Base-by-base conservation (phyloP, 2,113 vertebrate genomes). In the Dryoscopus gambensis region DNA sequence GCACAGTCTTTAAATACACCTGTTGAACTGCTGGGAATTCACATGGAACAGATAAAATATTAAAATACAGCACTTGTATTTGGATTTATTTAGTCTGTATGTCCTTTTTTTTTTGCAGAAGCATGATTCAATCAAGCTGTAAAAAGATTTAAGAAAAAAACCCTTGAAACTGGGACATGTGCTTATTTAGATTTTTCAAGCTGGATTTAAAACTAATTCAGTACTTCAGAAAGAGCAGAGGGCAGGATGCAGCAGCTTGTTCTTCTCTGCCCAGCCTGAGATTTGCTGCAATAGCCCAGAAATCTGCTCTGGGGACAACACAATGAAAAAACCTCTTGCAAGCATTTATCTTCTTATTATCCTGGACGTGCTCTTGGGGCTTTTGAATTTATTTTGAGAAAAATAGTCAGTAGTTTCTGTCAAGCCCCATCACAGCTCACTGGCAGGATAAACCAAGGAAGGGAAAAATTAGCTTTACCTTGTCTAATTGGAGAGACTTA, bases 291-390 rank as follows among this genome's bases (percentile, higher is more conserved):
- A 14, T 1, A n/a, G 21, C 12, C 74, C 25, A 69, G 40, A 78
- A 39, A 55, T 31, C 40, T 68, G 35, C 52, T 59, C 63, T 24
- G 28, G 49, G n/a, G 23, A 19, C 37, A 60, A 13, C 3, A 22
- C 8, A 27, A 7, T 8, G 21, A 7, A 42, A 78, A 64, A 68
- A 7, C 4, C 12, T 82, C 37, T 44, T 59, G 19, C 15, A 47
- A 44, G 42, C 19, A 5, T 63, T 88, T 65, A 17, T 69, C 60
- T 37, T 85, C 33, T 53, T 20, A 1, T 70, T 71, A 42, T 15
- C 35, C 67, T 56, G 24, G 30, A 12, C 0, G 0, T 27, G 23
- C 59, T 25, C 28, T 27, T 33, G n/a, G 52, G 42, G 42, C 9
- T 89, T 73, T 57, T 31, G 33, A 15, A 56, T 53, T 79, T 55